These are phyloP conservation scores for Hucho hucho DNA, from an alignment of 2,113 vertebrate species.

Conservation along the genomic window DNA sequence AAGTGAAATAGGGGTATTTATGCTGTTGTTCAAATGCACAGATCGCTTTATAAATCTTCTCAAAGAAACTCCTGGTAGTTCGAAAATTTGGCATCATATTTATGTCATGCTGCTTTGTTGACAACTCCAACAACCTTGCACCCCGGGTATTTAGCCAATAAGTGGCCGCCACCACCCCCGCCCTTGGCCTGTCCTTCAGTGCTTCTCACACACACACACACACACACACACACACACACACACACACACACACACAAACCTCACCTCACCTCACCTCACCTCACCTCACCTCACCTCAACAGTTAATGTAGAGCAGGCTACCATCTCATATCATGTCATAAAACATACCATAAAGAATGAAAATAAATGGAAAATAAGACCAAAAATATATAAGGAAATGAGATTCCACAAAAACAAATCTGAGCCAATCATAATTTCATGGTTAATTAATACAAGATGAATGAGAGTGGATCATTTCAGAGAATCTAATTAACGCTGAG, in stretches of 20 bases:
- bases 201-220: not conserved
- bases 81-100: too few species aligned
- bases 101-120: too few species aligned
- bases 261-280: too few species aligned
- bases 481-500: constrained; percentile 53
- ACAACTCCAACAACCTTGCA: too few species aligned
- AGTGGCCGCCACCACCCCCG: not conserved
- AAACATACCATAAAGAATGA: constrained; percentile 19
- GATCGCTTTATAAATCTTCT: too few species aligned
- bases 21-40: too few species aligned
- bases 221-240: not conserved
- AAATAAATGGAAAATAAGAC: constrained; percentile 35
- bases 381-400: constrained; percentile 28
- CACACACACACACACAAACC: constrained; percentile 13
- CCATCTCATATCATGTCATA: not conserved
- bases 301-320: constrained; percentile 6
- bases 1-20: too few species aligned
- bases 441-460: constrained; percentile 56
- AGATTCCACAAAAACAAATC: constrained; percentile 20
- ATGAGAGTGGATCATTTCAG: constrained; percentile 46
- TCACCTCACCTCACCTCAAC: not conserved
- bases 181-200: constrained; percentile 55
- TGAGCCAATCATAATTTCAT: constrained; percentile 39
- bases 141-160: too few species aligned
- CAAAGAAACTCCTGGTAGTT: too few species aligned